A percentile compares a stretch with the other conserved stretches of the same genome.
Evolutionary conservation across 2,888 invertebrate genomes (phyloP).

Genomic region (Plagiodera versicolora): DNA sequence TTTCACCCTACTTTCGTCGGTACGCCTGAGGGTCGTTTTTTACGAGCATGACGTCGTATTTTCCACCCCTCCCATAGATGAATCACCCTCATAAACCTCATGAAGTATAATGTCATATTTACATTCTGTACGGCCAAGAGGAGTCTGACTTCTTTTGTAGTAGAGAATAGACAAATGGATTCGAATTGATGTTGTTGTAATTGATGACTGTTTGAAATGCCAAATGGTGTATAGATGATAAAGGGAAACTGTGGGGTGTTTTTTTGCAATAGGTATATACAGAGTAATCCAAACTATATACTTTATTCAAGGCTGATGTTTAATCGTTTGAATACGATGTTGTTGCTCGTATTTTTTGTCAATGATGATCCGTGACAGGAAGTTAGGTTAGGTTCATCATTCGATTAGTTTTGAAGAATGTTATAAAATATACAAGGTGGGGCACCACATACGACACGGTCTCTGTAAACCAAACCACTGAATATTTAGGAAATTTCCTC

Average conservation of each 20-base stretch:
- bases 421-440: too few relatives aligned
- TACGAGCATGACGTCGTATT: slow-evolving; percentile 9
- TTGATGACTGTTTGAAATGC: slow-evolving; percentile 7
- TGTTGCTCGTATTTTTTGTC: too few relatives aligned
- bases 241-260: background rate
- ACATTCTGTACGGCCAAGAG: background rate
- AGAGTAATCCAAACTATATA: too few relatives aligned
- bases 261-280: too few relatives aligned
- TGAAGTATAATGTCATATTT: slow-evolving; percentile 11
- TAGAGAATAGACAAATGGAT: slow-evolving; percentile 1
- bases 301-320: too few relatives aligned
- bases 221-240: background rate
- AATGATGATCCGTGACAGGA: too few relatives aligned
- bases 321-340: too few relatives aligned
- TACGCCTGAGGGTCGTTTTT: slow-evolving; percentile 9
- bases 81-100: slow-evolving; percentile 3
- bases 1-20: slow-evolving; percentile 4
- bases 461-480: too few relatives aligned
- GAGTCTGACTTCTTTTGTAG: slow-evolving; percentile 7
- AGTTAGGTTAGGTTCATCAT: too few relatives aligned
- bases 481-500: too few relatives aligned
- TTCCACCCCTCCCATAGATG: slow-evolving; percentile 7
- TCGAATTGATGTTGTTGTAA: background rate
- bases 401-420: too few relatives aligned
- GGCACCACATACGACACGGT: too few relatives aligned